Base-by-base conservation (phyloP, 2,888 invertebrate species). In the Cantharis nigra region DNA sequence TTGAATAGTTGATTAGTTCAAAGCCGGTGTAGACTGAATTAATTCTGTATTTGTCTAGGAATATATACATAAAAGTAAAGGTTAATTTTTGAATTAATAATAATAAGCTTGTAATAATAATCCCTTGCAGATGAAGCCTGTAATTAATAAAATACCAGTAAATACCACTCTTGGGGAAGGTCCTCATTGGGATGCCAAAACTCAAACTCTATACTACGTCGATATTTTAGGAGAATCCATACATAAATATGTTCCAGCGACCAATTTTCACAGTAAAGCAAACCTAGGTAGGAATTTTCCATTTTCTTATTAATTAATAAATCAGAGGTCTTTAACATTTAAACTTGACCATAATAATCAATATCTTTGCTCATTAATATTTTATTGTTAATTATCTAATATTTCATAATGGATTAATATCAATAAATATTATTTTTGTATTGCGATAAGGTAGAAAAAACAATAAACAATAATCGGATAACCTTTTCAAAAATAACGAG, bases 141-240 rank as follows among this genome's bases (percentile, higher is more conserved):
- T 72, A 78, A 87, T 91, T 18, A 88, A 89, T 80, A 85, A 88
- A 72, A 88, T 91, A 80, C 89, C 90, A 11, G 86, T 86, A 71
- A 89, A 90, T 1, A 89, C 90, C 77, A 87, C 89, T 84, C 88
- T 94, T 69, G 94, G 94, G 78, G 94, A 94, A 87, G 94, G 94
- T 11, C 94, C 94, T 0, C 93, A 94, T 85, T 94, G 94, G 94
- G 92, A 93, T 86, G 88, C 89, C 62, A 87, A 86, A 30, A 90
- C 90, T 63, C 91, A 93, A 85, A 91, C 89, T 70, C 89, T 94
- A 7, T 94, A 92, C 88, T 93, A 91, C 86, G 92, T 93, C 80
- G 93, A 94, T 87, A 91, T 94, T 79, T 82, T 85, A 33, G 84
- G 84, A 70, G 83, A 84, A 76, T 74, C 82, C 1, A 83, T 86